Evolutionary conservation across 2,797 vertebrate species (phyloP).

Genomic region (Myiothlypis chrysogaster): DNA sequence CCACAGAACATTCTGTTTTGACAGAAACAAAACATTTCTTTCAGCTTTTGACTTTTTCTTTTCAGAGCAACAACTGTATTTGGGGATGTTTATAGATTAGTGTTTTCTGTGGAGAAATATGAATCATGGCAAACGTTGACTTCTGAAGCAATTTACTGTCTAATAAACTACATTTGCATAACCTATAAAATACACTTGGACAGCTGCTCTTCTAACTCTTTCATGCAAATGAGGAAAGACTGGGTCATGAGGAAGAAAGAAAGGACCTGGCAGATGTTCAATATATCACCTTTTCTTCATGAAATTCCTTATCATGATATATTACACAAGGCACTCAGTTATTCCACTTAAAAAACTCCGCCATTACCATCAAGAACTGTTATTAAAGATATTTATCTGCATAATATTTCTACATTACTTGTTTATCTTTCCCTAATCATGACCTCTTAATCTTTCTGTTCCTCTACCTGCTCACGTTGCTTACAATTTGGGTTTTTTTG

Average conservation of each 20-base stretch:
- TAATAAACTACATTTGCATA: not conserved
- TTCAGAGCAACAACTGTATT: not conserved
- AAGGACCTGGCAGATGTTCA: not conserved
- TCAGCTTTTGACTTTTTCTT: not conserved
- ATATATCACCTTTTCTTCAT: not conserved
- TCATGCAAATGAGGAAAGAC: not conserved
- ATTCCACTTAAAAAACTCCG: not conserved
- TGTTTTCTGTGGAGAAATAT: not conserved
- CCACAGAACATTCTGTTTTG: not conserved
- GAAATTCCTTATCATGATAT: not conserved
- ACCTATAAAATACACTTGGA: not conserved
- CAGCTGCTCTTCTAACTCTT: not conserved
- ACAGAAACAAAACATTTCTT: not conserved
- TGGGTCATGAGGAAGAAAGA: not conserved
- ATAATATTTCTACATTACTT: not conserved
- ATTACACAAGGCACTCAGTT: not conserved
- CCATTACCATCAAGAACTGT: not conserved
- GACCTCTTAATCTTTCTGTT: not conserved
- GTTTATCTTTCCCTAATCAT: not conserved
- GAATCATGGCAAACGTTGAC: not conserved
- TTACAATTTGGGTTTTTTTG: not conserved
- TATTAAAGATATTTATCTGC: constrained; percentile 25
- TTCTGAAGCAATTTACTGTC: not conserved
- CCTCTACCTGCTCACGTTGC: not conserved
- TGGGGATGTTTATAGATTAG: not conserved